phyloP scores from a whole-genome alignment of 2,888 invertebrate genomes.

The Suillia variegata region DNA sequence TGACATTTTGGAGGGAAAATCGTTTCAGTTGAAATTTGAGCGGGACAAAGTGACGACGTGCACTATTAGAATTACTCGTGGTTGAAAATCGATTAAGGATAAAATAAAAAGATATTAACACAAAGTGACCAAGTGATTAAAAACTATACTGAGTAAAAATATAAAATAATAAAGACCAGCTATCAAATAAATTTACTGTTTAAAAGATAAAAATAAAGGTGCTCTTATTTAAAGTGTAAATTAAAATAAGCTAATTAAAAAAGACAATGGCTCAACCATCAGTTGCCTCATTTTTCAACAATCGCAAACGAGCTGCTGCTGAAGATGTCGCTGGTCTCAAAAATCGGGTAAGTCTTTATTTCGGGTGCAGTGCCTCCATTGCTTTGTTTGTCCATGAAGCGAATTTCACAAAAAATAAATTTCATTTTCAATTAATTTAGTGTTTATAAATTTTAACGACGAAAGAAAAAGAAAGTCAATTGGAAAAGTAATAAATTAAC shows the following conservation, averaged over 20 bases:
- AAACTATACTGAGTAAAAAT: background rate
- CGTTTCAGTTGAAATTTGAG: slow-evolving; percentile 50
- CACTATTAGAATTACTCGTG: too few relatives aligned
- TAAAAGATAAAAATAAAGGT: slow-evolving; percentile 10
- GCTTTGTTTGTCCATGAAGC: too few relatives aligned
- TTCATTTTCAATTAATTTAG: too few relatives aligned
- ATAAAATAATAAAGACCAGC: background rate
- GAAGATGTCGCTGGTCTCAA: slow-evolving; percentile 68
- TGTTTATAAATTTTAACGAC: too few relatives aligned
- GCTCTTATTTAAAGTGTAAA: background rate
- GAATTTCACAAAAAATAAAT: too few relatives aligned
- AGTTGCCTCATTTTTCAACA: slow-evolving; percentile 76
- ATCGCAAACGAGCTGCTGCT: slow-evolving; percentile 75
- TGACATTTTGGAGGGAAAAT: slow-evolving; percentile 52
- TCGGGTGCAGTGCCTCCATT: too few relatives aligned
- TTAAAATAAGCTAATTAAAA: too few relatives aligned
- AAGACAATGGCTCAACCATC: slow-evolving; percentile 75
- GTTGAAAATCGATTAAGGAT: too few relatives aligned
- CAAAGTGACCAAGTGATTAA: too few relatives aligned
- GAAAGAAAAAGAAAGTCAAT: too few relatives aligned
- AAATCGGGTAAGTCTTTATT: slow-evolving; percentile 62
- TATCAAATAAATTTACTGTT: background rate
- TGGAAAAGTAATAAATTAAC: too few relatives aligned
- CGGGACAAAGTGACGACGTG: slow-evolving; percentile 47
- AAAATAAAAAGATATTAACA: too few relatives aligned